Evolutionary conservation across 2,113 vertebrate species (phyloP), one percentile per base, ranked within the genome.

Genomic region (Lamprologus tigripictilis): DNA sequence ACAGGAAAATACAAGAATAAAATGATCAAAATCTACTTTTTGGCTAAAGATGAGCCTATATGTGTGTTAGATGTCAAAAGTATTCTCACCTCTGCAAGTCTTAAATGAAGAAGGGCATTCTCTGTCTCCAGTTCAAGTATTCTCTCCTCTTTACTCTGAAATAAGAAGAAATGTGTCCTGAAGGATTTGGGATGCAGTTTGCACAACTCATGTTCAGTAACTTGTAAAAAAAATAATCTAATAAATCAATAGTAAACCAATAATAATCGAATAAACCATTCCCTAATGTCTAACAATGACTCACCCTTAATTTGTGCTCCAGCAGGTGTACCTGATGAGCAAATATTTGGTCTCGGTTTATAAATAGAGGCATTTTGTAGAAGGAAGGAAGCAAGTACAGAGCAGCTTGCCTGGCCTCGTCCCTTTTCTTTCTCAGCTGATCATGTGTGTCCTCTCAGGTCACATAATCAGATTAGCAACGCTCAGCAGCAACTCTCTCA

Each of bases 51-150:
- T 68, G 53, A 85, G 14, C 23, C 26, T 82, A 17, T 49, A 9
- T 0, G n/a, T 40, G 42, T 47, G 33, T 81, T 71, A n/a, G 76
- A 55, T 76, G n/a, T 4, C 33, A 86, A 80, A 63, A 17, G 51
- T 85, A 55, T 61, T 85, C 83, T 90, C 83, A 95, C 94, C 96
- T 97, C 94, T 3, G 97, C 96, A 79, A 98, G 91, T 73, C 96
- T 97, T 88, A 98, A 94, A 88, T 97, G 97, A 87, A 98, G 97
- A 88, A 95, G 91, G 3, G 97, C 96, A 53, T 98, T 98, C 90
- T 98, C 97, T 2, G 96, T 97, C 92, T 98, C 97, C 91, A 98
- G 92, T 17, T 97, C 96, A 82, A 97, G 87, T 90, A 97, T 97
- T 68, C 95, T 93, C 90, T 98, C 97, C 93, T 98, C 97, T 97